phyloP scores from a whole-genome alignment of 2,888 invertebrate species.

The Tryphoninae sp. region DNA sequence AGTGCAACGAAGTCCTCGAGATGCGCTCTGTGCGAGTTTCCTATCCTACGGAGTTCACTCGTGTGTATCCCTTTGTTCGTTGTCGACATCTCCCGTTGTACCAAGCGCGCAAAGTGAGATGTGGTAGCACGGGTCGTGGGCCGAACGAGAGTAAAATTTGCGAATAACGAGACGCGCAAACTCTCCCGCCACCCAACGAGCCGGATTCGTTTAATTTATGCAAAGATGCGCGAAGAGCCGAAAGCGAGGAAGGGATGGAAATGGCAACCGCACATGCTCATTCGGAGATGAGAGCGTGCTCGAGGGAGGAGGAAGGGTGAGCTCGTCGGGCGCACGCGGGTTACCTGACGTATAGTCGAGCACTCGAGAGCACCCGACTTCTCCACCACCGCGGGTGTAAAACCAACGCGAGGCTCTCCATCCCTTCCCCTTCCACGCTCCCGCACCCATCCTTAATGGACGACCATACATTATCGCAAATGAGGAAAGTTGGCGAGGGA shows the following conservation, averaged over 20 bases:
- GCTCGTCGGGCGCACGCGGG: slow-evolving; percentile 23
- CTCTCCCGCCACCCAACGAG: neutral
- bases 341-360: slow-evolving; percentile 40
- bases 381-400: neutral
- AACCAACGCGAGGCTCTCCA: neutral
- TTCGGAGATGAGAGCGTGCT: slow-evolving; percentile 20
- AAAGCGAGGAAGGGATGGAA: neutral
- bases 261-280: neutral
- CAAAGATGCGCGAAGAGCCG: neutral
- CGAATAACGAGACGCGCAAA: neutral
- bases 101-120: neutral
- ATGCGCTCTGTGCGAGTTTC: too few relatives aligned
- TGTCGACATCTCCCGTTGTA: too few relatives aligned
- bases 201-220: neutral
- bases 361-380: neutral
- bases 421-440: slow-evolving; percentile 11
- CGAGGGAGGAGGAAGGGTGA: neutral
- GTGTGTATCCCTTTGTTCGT: too few relatives aligned
- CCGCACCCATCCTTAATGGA: slow-evolving; percentile 75
- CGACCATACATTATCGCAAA: slow-evolving; percentile 79
- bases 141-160: slow-evolving; percentile 2
- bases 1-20: too few relatives aligned
- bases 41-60: too few relatives aligned
- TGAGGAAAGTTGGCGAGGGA: slow-evolving; percentile 77
- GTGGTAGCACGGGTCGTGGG: too few relatives aligned